These are phyloP conservation scores for Drosophila grimshawi DNA, from an alignment of 1,140 invertebrate species.

Conservation along the genomic window DNA sequence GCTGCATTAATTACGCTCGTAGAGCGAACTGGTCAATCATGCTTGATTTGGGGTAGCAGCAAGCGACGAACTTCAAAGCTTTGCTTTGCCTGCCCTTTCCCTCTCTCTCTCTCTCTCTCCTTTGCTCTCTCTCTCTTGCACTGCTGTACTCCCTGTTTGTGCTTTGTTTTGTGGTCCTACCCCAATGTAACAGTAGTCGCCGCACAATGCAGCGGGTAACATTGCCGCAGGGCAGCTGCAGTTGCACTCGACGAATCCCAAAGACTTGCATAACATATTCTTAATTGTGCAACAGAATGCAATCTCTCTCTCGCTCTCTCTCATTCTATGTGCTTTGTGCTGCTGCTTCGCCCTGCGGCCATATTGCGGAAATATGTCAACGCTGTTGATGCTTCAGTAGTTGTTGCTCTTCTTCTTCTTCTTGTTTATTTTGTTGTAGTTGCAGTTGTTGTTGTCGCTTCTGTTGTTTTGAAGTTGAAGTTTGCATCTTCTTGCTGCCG, in stretches of 20 bases:
- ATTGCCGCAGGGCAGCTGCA: constrained; percentile 56
- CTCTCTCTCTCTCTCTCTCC: neutral
- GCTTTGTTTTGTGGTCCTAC: constrained; percentile 50
- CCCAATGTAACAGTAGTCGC: constrained; percentile 58
- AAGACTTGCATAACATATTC: constrained; percentile 80
- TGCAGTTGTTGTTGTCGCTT: constrained; percentile 18
- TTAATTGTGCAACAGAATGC: constrained; percentile 74
- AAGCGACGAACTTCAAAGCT: constrained; percentile 48
- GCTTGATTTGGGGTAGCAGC: constrained; percentile 16
- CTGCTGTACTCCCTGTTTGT: neutral
- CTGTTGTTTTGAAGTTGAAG: constrained; percentile 74
- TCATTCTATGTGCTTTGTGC: constrained; percentile 50
- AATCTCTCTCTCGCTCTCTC: constrained; percentile 16
- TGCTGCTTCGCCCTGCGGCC: constrained; percentile 59
- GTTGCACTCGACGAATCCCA: constrained; percentile 43
- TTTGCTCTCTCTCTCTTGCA: neutral
- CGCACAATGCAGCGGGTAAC: constrained; percentile 63
- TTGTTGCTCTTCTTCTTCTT: neutral
- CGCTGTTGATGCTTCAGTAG: constrained; percentile 34
- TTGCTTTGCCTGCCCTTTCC: neutral
- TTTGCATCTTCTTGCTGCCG: constrained; percentile 62
- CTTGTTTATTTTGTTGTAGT: constrained; percentile 10
- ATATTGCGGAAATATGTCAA: constrained; percentile 80
- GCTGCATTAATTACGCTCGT: constrained; percentile 39
- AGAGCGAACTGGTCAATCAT: constrained; percentile 40